These are phyloP conservation scores for Philopedon plagiatum DNA, from an alignment of 2,888 invertebrate species.

Conservation along the genomic window DNA sequence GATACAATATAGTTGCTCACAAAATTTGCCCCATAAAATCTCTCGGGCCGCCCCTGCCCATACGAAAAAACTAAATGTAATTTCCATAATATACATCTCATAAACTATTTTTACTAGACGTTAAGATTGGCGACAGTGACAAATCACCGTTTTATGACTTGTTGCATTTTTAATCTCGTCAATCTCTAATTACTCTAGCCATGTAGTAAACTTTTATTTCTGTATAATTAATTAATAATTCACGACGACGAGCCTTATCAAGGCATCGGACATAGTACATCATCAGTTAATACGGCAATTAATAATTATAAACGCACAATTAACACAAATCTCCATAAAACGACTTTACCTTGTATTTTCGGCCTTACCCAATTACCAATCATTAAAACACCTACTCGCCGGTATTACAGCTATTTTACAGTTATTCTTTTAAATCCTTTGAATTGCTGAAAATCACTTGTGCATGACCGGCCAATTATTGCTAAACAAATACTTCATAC, in stretches of 20 bases:
- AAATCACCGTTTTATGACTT: background rate
- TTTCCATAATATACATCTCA: background rate
- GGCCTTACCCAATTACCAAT: conserved; percentile 17
- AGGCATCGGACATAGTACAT: background rate
- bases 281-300: background rate
- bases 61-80: background rate
- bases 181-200: background rate
- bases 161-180: background rate
- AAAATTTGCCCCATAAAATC: too few relatives aligned
- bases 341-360: conserved; percentile 21
- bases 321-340: conserved; percentile 15
- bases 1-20: too few relatives aligned
- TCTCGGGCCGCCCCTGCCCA: too few relatives aligned
- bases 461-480: conserved; percentile 13
- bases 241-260: background rate
- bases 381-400: conserved; percentile 13
- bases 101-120: background rate
- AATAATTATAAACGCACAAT: background rate
- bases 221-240: background rate
- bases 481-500: background rate
- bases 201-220: background rate
- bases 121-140: background rate
- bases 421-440: conserved; percentile 24
- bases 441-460: conserved; percentile 11
- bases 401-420: background rate